Evolutionary conservation across 1,140 invertebrate genomes (phyloP).

Genomic region (Pseudomyrmex gracilis): DNA sequence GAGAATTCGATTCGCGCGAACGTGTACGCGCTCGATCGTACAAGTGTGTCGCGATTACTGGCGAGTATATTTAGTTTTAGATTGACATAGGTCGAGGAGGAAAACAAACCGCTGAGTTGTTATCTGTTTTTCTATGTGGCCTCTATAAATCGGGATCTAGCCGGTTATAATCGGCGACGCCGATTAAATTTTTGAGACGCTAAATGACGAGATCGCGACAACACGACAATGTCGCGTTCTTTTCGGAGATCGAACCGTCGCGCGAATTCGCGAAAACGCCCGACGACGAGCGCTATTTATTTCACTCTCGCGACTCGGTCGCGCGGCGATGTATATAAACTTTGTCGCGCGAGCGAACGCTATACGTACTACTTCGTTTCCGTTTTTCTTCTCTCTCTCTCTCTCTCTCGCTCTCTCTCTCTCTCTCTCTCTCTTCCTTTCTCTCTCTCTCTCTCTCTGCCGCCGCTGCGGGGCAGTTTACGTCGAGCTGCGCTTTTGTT

Average conservation of each 20-base stretch:
- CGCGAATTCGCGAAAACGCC: too few relatives aligned
- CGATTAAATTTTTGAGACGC: slow-evolving; percentile 35
- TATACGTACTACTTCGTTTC: not conserved
- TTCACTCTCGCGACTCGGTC: not conserved
- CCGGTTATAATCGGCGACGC: slow-evolving; percentile 78
- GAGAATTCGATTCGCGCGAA: too few relatives aligned
- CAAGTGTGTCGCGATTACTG: slow-evolving; percentile 75
- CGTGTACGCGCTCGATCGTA: not conserved
- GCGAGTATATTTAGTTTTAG: slow-evolving; percentile 82
- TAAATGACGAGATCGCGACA: not conserved
- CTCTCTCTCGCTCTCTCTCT: too few relatives aligned
- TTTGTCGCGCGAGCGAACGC: not conserved
- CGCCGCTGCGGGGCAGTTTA: not conserved
- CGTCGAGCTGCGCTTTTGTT: not conserved
- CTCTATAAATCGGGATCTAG: slow-evolving; percentile 75
- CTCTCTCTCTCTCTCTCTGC: too few relatives aligned
- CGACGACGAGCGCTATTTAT: not conserved
- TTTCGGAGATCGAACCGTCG: not conserved
- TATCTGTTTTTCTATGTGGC: slow-evolving; percentile 82
- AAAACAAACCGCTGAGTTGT: slow-evolving; percentile 67
- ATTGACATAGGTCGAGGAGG: slow-evolving; percentile 83
- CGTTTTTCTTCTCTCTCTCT: not conserved
- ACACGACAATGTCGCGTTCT: slow-evolving; percentile 8
- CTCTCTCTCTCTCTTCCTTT: too few relatives aligned
- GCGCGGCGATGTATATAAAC: not conserved